Evolutionary conservation across 2,888 invertebrate species (phyloP).

Genomic region (Athetis lepigone): DNA sequence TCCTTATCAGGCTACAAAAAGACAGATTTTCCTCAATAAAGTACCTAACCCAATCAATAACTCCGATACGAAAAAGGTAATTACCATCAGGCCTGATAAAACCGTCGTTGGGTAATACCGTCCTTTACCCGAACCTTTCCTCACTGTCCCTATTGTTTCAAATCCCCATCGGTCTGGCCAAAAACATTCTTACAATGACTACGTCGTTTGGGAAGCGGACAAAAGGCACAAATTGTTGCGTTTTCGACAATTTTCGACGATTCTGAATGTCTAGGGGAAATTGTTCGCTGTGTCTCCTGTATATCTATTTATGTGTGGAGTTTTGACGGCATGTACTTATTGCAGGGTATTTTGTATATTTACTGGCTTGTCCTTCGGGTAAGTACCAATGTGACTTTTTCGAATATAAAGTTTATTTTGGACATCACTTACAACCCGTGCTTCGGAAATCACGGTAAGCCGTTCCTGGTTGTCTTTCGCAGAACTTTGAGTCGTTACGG

Average conservation of each 20-base stretch:
- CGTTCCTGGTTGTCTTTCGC: too few species aligned
- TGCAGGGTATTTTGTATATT: background rate
- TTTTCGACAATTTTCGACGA: conserved; percentile 56
- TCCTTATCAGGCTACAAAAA: conserved; percentile 8
- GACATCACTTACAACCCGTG: too few species aligned
- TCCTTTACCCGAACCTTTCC: conserved; percentile 42
- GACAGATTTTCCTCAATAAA: conserved; percentile 49
- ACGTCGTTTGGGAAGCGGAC: conserved; percentile 60
- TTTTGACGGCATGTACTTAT: conserved; percentile 1
- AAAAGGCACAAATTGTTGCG: conserved; percentile 68
- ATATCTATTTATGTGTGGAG: conserved; percentile 21
- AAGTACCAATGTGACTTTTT: too few species aligned
- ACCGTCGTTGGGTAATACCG: conserved; percentile 45
- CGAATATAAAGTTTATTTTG: too few species aligned
- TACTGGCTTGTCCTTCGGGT: background rate
- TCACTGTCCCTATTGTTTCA: conserved; percentile 55
- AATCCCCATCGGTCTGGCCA: conserved; percentile 44
- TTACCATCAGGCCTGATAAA: conserved; percentile 59
- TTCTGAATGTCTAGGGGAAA: conserved; percentile 38
- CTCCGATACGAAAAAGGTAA: conserved; percentile 47
- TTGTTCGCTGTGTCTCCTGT: conserved; percentile 17
- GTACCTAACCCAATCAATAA: conserved; percentile 56
- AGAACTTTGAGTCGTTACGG: too few species aligned
- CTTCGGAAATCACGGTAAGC: too few species aligned
- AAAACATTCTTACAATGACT: conserved; percentile 68